phyloP scores from a whole-genome alignment of 2,113 vertebrate species.

The Sigmodon hispidus region DNA sequence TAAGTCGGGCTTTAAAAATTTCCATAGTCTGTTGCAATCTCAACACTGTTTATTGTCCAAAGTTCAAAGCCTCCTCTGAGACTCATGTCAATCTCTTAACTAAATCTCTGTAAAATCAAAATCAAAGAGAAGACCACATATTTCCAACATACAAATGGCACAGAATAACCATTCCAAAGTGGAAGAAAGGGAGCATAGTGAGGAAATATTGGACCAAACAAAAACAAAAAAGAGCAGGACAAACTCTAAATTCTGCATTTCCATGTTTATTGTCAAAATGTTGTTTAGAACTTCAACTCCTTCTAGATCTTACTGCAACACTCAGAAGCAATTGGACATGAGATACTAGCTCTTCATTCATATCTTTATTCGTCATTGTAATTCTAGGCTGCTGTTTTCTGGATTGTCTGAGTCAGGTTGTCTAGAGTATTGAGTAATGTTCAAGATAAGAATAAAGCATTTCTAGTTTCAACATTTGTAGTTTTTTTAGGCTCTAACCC shows the following conservation, averaged over 20 bases:
- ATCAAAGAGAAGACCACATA: neutral
- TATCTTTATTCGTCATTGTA: neutral
- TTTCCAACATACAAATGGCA: neutral
- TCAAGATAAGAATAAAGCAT: rapidly evolving
- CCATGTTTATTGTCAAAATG: neutral
- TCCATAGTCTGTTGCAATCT: neutral
- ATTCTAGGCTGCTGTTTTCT: neutral
- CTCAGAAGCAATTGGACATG: neutral
- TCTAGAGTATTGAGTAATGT: neutral
- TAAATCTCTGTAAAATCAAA: neutral
- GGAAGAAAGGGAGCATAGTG: neutral
- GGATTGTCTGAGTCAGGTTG: neutral
- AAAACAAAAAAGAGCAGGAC: neutral
- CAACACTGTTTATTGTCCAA: neutral
- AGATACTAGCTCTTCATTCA: neutral
- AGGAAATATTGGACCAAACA: neutral
- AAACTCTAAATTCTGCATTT: neutral
- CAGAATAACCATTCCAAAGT: neutral
- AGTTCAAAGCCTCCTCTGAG: neutral
- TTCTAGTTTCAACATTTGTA: neutral
- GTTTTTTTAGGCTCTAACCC: neutral
- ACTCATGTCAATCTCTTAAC: neutral
- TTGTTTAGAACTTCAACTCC: neutral
- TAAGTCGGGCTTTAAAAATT: neutral
- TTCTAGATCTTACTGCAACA: neutral